Percentiles rank a stretch among this genome's conserved stretches.
Conservation (phyloP, 2,113 vertebrate genomes). For the Dromaius novaehollandiae region DNA sequence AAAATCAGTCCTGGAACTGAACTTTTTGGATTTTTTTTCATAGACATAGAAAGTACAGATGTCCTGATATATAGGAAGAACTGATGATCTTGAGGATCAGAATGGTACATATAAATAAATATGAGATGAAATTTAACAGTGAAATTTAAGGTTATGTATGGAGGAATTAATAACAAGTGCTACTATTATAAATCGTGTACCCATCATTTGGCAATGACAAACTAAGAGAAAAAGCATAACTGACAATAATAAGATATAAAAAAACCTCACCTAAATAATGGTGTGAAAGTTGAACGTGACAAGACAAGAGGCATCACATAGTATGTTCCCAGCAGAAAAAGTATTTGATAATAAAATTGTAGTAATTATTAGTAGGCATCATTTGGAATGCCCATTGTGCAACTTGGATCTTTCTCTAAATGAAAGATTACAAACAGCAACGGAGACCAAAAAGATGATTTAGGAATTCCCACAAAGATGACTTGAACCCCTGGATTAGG, state of each 20-base stretch:
- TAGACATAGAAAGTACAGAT: neutral
- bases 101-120: neutral
- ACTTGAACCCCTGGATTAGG: neutral
- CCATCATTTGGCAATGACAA: neutral
- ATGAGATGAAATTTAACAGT: no score
- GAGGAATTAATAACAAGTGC: neutral
- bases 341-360: neutral
- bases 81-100: neutral
- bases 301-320: fast-evolving
- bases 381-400: neutral
- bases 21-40: neutral
- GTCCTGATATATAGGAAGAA: neutral
- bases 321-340: neutral
- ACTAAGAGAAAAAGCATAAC: neutral
- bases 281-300: neutral
- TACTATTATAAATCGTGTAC: neutral
- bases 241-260: neutral
- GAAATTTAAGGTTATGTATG: no score
- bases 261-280: neutral
- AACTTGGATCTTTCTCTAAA: neutral
- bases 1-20: neutral
- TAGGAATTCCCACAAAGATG: neutral
- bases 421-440: neutral
- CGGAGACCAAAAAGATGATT: neutral
- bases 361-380: neutral